Evolutionary conservation across 92 coral and sea anemone genomes (phyloP).

Genomic region (Porites rus): DNA sequence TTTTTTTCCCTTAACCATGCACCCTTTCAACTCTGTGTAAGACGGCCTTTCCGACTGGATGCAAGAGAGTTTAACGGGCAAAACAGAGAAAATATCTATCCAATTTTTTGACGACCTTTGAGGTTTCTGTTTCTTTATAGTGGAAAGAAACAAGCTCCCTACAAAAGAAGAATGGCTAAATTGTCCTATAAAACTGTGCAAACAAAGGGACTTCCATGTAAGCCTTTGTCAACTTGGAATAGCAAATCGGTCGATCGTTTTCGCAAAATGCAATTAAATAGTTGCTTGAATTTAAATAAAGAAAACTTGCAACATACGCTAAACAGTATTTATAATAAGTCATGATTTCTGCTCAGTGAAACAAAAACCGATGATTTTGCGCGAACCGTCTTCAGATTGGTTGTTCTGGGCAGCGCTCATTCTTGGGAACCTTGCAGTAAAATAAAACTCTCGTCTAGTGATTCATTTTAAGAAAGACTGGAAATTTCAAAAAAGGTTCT

Average conservation of each 20-base stretch:
- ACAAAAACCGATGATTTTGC: neutral
- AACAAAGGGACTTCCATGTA: slow-evolving; percentile 12
- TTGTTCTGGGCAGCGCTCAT: neutral
- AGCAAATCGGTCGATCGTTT: slow-evolving; percentile 10
- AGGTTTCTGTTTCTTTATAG: neutral
- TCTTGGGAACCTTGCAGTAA: slow-evolving; percentile 6
- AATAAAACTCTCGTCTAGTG: neutral
- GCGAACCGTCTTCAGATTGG: neutral
- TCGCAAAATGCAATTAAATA: slow-evolving; percentile 4
- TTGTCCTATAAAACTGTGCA: slow-evolving; percentile 20
- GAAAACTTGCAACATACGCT: neutral
- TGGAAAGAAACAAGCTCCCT: slow-evolving; percentile 12
- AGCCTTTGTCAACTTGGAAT: slow-evolving; percentile 25
- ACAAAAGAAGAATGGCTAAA: slow-evolving; percentile 25
- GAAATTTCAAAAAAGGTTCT: neutral
- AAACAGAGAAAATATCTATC: neutral
- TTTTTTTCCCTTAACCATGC: neutral
- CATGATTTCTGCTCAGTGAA: neutral
- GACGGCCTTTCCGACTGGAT: neutral
- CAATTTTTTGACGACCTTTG: neutral
- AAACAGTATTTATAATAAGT: neutral
- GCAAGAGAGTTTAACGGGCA: neutral
- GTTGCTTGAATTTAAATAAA: neutral
- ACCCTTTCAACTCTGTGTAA: slow-evolving; percentile 26
- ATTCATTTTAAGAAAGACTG: neutral